phyloP scores from a whole-genome alignment of 2,888 invertebrate genomes.

The Mamestra brassicae region DNA sequence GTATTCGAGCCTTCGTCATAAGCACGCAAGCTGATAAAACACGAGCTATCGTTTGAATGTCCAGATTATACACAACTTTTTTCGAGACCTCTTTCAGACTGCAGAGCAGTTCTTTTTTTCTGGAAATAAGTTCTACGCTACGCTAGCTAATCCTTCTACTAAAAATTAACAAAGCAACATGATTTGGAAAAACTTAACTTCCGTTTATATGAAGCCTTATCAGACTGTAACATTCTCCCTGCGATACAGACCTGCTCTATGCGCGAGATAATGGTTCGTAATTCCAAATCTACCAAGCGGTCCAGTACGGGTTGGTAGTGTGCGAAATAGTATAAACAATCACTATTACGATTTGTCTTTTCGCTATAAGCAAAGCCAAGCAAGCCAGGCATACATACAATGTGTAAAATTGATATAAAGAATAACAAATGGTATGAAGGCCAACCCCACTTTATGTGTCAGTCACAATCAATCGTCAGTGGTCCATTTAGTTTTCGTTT shows the following conservation, averaged over 20 bases:
- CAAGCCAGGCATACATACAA: slow-evolving; percentile 3
- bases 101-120: not conserved
- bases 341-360: not conserved
- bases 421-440: not conserved
- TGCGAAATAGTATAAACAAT: not conserved
- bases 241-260: not conserved
- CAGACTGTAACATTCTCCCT: not conserved
- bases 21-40: not conserved
- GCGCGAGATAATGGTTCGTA: too few relatives aligned
- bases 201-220: not conserved
- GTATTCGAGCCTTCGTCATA: not conserved
- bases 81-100: not conserved
- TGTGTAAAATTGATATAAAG: not conserved
- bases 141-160: not conserved
- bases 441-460: not conserved
- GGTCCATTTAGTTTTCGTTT: not conserved
- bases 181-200: not conserved
- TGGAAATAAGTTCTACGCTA: not conserved
- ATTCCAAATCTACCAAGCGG: not conserved
- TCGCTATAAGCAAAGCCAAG: slow-evolving; percentile 10
- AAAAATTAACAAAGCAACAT: not conserved
- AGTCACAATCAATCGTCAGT: not conserved
- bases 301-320: too few relatives aligned
- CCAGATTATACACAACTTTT: not conserved
- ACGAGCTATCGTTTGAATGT: not conserved